Evolutionary conservation across 2,113 vertebrate species (phyloP), one percentile per base, ranked within the genome.

Genomic region (Halcyon senegalensis): DNA sequence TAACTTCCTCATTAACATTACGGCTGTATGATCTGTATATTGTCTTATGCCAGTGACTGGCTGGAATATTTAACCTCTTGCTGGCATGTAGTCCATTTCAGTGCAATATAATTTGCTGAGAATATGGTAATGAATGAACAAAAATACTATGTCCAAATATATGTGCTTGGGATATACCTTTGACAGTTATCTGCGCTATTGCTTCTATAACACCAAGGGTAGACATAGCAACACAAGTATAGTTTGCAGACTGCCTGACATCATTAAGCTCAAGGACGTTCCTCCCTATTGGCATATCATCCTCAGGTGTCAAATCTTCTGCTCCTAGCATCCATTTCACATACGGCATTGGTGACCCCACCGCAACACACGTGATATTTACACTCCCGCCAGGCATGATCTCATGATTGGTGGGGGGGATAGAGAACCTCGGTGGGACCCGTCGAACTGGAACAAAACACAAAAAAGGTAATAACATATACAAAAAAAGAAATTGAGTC

Each of bases 311-410:
- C 92, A 99, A 97, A 97, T 99, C 99, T 97, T 99, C 99, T 8
- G 99, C 99, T 55, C 99, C 99, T 84, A 99, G 97, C 99, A 99
- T 99, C 99, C 99, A 99, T 96, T 99, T 99, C 90, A 99, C 99
- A 92, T 99, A 99, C 50, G 99, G 99, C 99, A 99, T 99, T 86
- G 99, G 99, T 77, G 99, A 99, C 62, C 99, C 99, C 96, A 99
- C 99, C 7, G 99, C 99, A 97, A 99, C 99, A 90, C 99, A 99
- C 21, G 99, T 99, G 97, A 99, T 99, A 98, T 99, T 99, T 84
- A 99, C 99, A 77, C 99, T 99, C 96, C 99, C 99, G 64, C 99
- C 99, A 76, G 99, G 99, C 99, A 99, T 99, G 96, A 99, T 99
- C 98, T 99, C 99, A 95, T 99, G 99, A 98, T 99, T 99, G 93